phyloP scores from a whole-genome alignment of 2,797 vertebrate species.

The Antennarius maculatus region DNA sequence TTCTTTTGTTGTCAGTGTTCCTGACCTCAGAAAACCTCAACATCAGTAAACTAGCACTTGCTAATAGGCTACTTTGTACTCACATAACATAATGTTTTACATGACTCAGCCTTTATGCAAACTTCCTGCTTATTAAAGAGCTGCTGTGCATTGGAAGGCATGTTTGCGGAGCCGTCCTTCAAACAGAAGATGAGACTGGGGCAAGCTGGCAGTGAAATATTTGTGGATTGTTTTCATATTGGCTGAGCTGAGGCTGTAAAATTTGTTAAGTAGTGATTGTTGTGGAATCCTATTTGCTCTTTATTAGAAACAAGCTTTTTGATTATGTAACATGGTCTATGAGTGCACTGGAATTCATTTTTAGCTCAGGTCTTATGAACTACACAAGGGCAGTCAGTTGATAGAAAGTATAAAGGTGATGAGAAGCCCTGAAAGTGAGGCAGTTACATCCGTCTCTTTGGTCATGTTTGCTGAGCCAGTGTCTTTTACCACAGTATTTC shows the following conservation, averaged over 20 bases:
- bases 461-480: conserved; percentile 69
- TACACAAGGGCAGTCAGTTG: conserved; percentile 23
- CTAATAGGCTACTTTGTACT: conserved; percentile 54
- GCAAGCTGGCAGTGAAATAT: conserved; percentile 13
- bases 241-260: conserved; percentile 31
- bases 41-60: conserved; percentile 48
- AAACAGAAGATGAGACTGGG: conserved; percentile 27
- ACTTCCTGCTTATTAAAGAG: conserved; percentile 65
- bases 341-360: conserved; percentile 4
- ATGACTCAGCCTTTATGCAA: conserved; percentile 75
- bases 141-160: conserved; percentile 36
- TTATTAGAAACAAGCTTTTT: conserved; percentile 35
- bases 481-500: conserved; percentile 68
- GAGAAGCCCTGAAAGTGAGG: conserved; percentile 54
- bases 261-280: conserved; percentile 32
- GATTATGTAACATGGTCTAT: conserved; percentile 9
- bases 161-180: conserved; percentile 44
- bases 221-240: conserved; percentile 32
- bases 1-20: conserved; percentile 35
- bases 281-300: conserved; percentile 28
- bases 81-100: conserved; percentile 46
- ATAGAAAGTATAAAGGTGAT: conserved; percentile 65
- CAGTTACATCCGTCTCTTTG: conserved; percentile 64
- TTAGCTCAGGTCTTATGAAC: conserved; percentile 19
- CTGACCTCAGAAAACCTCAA: conserved; percentile 34